Percentiles rank a stretch among this genome's conserved stretches.
phyloP scores from a whole-genome alignment of 2,888 invertebrate species.

The Caenorhabditis macrosperma region DNA sequence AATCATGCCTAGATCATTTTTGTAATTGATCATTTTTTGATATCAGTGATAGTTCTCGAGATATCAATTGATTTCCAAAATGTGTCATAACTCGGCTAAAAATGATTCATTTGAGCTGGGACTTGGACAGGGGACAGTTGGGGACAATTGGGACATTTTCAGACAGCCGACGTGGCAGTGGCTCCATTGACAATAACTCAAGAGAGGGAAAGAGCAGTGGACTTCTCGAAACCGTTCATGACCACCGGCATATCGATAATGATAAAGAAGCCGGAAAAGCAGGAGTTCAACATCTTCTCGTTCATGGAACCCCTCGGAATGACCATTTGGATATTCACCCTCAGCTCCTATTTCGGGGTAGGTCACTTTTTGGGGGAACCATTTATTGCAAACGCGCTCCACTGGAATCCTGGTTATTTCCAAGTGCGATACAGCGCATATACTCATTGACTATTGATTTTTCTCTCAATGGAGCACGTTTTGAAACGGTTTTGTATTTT shows the following conservation, averaged over 20 bases:
- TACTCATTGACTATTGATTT: no score
- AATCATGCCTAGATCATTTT: neutral
- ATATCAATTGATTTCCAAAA: no score
- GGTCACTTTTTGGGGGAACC: neutral
- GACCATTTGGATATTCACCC: conserved; percentile 91
- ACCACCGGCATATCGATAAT: conserved; percentile 85
- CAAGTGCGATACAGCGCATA: no score
- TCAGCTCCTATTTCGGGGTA: conserved; percentile 93
- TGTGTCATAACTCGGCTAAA: no score
- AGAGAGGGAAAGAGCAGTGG: conserved; percentile 91
- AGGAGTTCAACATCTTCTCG: conserved; percentile 92
- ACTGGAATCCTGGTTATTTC: neutral
- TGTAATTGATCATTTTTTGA: neutral
- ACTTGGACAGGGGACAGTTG: no score
- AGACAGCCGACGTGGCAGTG: conserved; percentile 92
- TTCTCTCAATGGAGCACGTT: no score
- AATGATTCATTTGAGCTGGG: no score
- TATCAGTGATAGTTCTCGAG: no score
- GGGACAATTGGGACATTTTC: no score
- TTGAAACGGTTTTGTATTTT: no score
- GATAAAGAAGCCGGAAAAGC: conserved; percentile 82
- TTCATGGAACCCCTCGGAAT: conserved; percentile 95
- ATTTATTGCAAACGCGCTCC: neutral
- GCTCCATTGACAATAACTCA: conserved; percentile 95
- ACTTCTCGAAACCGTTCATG: conserved; percentile 98